Conservation (phyloP, 2,113 vertebrate species). For the Circaetus cinerascens region DNA sequence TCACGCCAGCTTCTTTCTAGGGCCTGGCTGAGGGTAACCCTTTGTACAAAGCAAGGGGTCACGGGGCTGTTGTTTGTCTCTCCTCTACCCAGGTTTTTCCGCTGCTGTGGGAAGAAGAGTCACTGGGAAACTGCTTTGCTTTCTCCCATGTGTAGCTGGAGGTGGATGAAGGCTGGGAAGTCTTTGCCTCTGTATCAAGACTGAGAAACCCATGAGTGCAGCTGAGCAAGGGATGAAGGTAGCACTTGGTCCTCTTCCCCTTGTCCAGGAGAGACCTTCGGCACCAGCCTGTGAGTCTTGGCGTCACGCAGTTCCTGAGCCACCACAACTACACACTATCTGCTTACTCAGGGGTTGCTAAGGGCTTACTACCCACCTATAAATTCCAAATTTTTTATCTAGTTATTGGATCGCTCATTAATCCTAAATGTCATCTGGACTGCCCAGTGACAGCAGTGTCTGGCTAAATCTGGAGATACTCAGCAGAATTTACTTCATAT, state of each 20-base stretch:
- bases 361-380: not conserved
- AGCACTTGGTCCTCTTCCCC: not conserved
- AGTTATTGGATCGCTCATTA: accelerated
- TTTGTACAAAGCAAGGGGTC: not conserved
- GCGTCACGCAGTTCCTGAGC: not conserved
- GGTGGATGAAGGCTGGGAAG: not conserved
- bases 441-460: not conserved
- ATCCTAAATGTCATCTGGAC: not conserved
- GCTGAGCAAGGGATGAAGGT: not conserved
- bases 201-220: not conserved
- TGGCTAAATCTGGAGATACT: not conserved
- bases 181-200: not conserved
- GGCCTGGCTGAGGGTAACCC: not conserved
- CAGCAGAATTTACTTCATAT: not conserved
- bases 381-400: not conserved
- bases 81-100: not conserved
- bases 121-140: not conserved
- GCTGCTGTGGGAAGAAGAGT: not conserved
- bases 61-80: accelerated
- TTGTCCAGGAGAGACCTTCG: not conserved
- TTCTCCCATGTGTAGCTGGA: not conserved
- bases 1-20: not conserved
- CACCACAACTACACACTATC: not conserved
- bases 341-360: not conserved
- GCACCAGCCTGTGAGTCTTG: not conserved